These are phyloP conservation scores for Tokudaia muenninki DNA, from an alignment of 2,797 vertebrate genomes.

Conservation along the genomic window DNA sequence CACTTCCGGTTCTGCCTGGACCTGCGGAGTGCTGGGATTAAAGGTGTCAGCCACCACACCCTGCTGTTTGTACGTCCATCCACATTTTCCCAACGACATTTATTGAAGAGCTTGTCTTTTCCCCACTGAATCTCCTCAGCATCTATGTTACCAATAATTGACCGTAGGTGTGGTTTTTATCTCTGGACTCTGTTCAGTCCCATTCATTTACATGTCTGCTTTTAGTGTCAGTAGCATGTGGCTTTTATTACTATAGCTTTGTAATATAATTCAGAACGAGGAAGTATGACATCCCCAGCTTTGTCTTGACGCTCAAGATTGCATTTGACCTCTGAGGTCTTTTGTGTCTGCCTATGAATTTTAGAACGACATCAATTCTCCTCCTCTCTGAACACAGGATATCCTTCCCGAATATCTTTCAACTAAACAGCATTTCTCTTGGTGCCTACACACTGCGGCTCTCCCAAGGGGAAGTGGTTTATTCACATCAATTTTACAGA, in stretches of 20 bases:
- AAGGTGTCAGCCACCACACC: background rate
- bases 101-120: background rate
- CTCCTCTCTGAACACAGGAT: background rate
- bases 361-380: background rate
- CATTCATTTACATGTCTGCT: background rate
- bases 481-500: background rate
- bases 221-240: background rate
- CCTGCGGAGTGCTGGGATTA: background rate
- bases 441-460: background rate
- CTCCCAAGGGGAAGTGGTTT: background rate
- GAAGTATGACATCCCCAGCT: background rate
- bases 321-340: background rate
- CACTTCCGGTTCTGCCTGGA: background rate
- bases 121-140: background rate
- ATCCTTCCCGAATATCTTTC: background rate
- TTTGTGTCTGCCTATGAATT: background rate
- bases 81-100: background rate
- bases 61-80: too few relatives aligned
- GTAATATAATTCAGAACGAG: background rate
- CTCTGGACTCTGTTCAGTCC: background rate
- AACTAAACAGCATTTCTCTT: conserved; percentile 20
- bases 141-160: background rate
- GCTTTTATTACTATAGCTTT: background rate
- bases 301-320: background rate
- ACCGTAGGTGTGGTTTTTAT: background rate